A percentile compares a stretch with the other conserved stretches of the same genome.
phyloP scores from a whole-genome alignment of 2,797 vertebrate genomes.

The Tauraco hartlaubi region DNA sequence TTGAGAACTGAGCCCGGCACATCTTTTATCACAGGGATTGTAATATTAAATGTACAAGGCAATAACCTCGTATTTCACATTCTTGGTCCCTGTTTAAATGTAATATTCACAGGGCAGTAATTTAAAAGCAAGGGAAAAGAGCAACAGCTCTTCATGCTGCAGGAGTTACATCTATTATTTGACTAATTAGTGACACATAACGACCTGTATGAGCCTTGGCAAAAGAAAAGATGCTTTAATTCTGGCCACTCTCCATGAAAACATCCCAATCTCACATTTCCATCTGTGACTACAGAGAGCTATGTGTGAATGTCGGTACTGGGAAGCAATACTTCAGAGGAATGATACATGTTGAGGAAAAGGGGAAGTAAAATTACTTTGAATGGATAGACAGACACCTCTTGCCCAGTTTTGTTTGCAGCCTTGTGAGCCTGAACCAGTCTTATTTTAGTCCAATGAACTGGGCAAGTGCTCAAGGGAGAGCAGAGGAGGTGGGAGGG shows the following conservation, averaged over 20 bases:
- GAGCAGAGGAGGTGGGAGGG: not conserved
- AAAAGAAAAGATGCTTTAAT: not conserved
- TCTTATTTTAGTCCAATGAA: not conserved
- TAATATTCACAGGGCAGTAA: not conserved
- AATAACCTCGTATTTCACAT: not conserved
- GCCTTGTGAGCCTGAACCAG: not conserved
- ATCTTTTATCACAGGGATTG: not conserved
- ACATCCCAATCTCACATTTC: not conserved
- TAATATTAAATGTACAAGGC: not conserved
- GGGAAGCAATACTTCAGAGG: not conserved
- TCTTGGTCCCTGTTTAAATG: not conserved
- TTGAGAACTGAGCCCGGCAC: fast-evolving
- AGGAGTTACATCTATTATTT: constrained; percentile 1
- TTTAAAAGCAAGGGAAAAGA: not conserved
- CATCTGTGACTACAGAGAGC: not conserved
- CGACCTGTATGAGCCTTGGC: not conserved
- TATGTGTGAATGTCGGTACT: not conserved
- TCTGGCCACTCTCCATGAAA: not conserved
- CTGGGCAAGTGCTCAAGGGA: not conserved
- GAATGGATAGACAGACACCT: not conserved
- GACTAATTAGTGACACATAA: not conserved
- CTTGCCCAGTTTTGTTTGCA: not conserved
- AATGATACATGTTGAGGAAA: not conserved
- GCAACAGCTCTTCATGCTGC: not conserved
- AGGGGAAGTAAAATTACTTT: not conserved